A percentile compares a stretch with the other conserved stretches of the same genome.
Evolutionary conservation across 2,113 vertebrate species (phyloP).

Genomic region (Connochaetes taurinus): DNA sequence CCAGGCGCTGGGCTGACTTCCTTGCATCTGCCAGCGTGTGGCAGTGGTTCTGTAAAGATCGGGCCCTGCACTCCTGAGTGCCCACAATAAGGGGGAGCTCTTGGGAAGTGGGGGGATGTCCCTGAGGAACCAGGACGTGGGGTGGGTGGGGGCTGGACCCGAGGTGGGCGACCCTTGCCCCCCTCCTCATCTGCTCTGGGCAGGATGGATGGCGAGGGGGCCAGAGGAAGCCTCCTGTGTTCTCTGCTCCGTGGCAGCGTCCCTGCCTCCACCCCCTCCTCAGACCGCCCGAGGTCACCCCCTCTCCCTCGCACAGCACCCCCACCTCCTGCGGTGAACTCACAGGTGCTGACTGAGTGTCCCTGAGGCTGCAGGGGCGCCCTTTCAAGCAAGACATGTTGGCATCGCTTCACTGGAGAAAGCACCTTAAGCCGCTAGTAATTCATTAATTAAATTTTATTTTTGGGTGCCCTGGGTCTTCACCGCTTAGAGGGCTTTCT

Average conservation of each 20-base stretch:
- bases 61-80: neutral
- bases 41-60: neutral
- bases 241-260: neutral
- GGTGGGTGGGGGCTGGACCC: neutral
- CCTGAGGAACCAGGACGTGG: neutral
- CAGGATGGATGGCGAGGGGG: neutral
- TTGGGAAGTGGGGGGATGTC: too few relatives aligned
- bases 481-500: neutral
- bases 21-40: neutral
- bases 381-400: neutral
- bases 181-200: neutral
- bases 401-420: neutral
- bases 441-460: neutral
- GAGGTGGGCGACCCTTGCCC: neutral
- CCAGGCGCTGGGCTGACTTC: neutral
- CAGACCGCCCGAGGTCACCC: neutral
- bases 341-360: too few relatives aligned
- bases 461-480: neutral
- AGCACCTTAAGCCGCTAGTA: neutral
- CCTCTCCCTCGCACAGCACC: neutral
- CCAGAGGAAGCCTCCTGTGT: neutral
- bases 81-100: accelerated
- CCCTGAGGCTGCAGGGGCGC: neutral
- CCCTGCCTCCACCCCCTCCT: neutral
- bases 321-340: too few relatives aligned